A percentile compares a stretch with the other conserved stretches of the same genome.
Conservation (phyloP, 1,140 invertebrate genomes). For the Drosophila varians region DNA sequence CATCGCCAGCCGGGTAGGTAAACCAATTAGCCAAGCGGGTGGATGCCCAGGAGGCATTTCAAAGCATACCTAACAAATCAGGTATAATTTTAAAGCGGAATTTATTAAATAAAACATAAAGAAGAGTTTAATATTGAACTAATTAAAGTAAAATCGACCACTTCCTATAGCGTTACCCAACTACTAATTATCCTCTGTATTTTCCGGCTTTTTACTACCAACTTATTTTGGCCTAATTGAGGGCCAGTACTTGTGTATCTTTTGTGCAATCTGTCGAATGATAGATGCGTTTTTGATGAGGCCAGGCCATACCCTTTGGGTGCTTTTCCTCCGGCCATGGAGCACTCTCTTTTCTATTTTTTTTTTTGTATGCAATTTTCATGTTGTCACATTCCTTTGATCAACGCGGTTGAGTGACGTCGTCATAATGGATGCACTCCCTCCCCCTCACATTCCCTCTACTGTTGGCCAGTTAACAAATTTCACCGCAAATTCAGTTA, state of each 20-base stretch:
- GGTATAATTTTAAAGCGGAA: too few species aligned
- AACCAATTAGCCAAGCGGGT: background rate
- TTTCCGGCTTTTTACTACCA: constrained; percentile 7
- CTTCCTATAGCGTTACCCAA: background rate
- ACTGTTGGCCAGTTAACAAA: constrained; percentile 30
- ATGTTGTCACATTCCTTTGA: constrained; percentile 70
- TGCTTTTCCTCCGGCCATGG: constrained; percentile 2
- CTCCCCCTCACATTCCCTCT: background rate
- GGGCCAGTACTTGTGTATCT: constrained; percentile 13
- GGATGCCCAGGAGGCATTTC: too few species aligned
- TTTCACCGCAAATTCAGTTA: constrained; percentile 51
- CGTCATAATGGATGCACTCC: constrained; percentile 59
- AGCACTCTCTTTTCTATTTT: constrained; percentile 24
- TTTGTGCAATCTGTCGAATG: constrained; percentile 55
- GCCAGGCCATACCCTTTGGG: background rate
- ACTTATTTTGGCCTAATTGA: constrained; percentile 40
- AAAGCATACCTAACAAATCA: too few species aligned
- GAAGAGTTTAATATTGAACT: background rate
- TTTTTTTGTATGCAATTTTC: constrained; percentile 46
- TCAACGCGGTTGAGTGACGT: constrained; percentile 50
- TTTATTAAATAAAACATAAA: too few species aligned
- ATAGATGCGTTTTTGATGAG: constrained; percentile 71
- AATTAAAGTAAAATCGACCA: background rate
- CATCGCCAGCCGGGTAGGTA: constrained; percentile 77
- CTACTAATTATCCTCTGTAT: constrained; percentile 29